A percentile compares a stretch with the other conserved stretches of the same genome.
Conservation (phyloP, 2,797 vertebrate species). For the Hafferia zeledoni region DNA sequence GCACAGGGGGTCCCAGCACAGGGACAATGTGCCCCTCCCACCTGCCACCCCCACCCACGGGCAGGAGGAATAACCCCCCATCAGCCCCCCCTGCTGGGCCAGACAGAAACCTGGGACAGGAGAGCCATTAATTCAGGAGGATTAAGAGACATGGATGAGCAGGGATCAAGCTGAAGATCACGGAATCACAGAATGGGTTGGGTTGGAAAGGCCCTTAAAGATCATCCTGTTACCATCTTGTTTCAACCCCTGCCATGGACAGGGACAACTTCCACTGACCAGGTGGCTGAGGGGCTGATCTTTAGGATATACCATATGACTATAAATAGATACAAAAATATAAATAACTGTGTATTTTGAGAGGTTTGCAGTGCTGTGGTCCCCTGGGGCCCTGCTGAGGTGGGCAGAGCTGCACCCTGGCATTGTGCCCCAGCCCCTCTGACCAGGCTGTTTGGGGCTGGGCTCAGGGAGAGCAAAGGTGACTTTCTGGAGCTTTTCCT, state of each 20-base stretch:
- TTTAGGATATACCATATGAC: neutral
- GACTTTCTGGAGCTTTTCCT: neutral
- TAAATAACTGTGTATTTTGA: too few relatives aligned
- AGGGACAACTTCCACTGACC: neutral
- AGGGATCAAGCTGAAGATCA: neutral
- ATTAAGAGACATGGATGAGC: accelerated
- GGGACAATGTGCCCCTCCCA: neutral
- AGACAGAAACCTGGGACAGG: neutral
- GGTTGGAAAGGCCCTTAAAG: neutral
- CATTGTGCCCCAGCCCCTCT: neutral
- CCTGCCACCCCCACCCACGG: neutral
- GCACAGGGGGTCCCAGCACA: neutral
- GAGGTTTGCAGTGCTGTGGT: accelerated
- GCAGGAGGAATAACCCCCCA: accelerated
- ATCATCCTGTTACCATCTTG: accelerated
- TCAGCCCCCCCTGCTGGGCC: neutral
- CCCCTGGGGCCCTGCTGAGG: neutral
- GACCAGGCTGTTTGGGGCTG: neutral
- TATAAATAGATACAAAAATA: accelerated
- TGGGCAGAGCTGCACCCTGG: neutral
- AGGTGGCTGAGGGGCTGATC: neutral
- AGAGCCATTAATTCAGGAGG: accelerated
- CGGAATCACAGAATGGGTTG: neutral
- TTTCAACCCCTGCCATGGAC: neutral
- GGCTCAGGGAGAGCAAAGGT: neutral